These are phyloP conservation scores for Anoura caudifer DNA, from an alignment of 2,113 vertebrate species.

Conservation along the genomic window DNA sequence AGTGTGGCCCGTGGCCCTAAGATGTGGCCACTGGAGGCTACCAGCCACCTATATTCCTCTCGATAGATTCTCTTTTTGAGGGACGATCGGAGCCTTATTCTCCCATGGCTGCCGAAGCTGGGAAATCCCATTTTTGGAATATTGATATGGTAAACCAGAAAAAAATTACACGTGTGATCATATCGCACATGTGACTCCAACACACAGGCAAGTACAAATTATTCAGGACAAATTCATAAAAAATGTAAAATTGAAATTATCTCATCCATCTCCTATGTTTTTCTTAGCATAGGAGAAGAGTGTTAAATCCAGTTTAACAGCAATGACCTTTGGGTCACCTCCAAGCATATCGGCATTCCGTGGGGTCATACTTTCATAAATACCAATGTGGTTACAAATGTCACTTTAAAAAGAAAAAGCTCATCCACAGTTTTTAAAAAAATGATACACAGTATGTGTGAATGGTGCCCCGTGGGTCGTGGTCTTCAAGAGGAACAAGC, in stretches of 20 bases:
- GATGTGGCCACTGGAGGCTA: background rate
- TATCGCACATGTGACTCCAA: background rate
- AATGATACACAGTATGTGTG: background rate
- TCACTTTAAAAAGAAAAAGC: background rate
- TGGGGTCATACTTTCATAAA: background rate
- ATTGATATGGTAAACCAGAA: background rate
- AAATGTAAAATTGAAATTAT: background rate
- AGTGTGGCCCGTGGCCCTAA: fast-evolving
- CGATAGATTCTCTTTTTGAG: background rate
- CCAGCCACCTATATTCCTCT: too few relatives aligned
- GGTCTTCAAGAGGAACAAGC: background rate
- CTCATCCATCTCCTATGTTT: background rate
- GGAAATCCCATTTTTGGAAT: background rate
- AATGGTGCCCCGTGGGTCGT: too few relatives aligned
- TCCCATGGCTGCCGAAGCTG: background rate
- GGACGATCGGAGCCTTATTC: background rate
- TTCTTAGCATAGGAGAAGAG: background rate
- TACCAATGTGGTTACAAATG: background rate
- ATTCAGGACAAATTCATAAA: background rate
- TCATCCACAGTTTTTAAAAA: background rate
- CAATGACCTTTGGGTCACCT: background rate
- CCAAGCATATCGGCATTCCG: background rate
- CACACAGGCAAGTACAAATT: too few relatives aligned
- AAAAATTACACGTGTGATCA: background rate
- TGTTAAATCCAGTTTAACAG: background rate